Evolutionary conservation across 1,140 invertebrate species (phyloP), one percentile per base, ranked within the genome.

Genomic region (Paralvinella palmiformis): DNA sequence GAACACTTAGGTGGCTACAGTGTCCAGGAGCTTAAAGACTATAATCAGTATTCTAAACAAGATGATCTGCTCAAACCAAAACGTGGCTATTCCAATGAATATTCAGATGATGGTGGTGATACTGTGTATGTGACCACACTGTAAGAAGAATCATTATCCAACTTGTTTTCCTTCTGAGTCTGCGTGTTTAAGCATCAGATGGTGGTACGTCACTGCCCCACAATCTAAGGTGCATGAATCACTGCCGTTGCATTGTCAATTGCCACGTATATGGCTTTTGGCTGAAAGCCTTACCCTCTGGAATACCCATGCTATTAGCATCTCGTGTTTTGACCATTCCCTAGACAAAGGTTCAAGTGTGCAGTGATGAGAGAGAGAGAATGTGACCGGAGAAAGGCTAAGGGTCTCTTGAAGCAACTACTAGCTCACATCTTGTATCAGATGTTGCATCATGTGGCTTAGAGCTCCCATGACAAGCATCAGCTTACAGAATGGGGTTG

Each of bases 21-120:
- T 24, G 65, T 67, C 0, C 67, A 74, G 27, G 74, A 76, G 63
- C 65, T 76, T 62, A 74, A 71, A 55, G 75, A 76, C 65, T 76
- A 72, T 55, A 75, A 76, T 50, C 68, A 72, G 66, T 76, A 73
- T 68, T 73, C 74, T 22, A n/a, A 37, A 4, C 15, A 60, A 20
- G 35, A 60, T 20, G 20, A 37, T 5, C n/a, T 41, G 36, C 33
- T 24, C 33, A 6, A 24, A 6, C 33, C 36, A 22, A 22, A 44
- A 22, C 50, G 50, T 10, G 58, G 41, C n/a, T 60, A 60, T 32
- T 24, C 36, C 6, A 22, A 60, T 24, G 64, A 59, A 24, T 66
- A 66, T 59, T 33, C 53, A 33, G 68, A 71, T 52, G 67, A 66
- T 33, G 68, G 69, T 17, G 69, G 73, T 52, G 63, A 70, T 61